Base-by-base conservation (phyloP, 2,113 vertebrate genomes). In the Parotia lawesii region DNA sequence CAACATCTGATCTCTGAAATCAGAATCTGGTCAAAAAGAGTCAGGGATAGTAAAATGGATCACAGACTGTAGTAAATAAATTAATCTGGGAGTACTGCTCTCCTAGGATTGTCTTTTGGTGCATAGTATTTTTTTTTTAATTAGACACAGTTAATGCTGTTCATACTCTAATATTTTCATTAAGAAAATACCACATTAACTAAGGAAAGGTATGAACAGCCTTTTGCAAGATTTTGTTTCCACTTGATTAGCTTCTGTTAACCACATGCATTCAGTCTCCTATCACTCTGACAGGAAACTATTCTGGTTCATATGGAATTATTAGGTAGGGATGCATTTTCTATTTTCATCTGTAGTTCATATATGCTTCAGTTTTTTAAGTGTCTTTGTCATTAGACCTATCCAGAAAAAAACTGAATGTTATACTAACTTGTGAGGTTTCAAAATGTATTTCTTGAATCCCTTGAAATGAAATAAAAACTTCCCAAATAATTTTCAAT, bases 61-160 rank as follows among this genome's bases (percentile, higher is more conserved):
- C 31, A 53, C 42, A 58, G 42, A 7, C 2, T 56, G 8, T 25
- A 61, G 28, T 27, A 69, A 76, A 87, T 16, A 66, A 81, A 58
- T 35, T 54, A 51, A 54, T 61, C 11, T 5, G 12, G 14, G 11
- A 69, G 20, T 29, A 16, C 8, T 65, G 15, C 15, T 80, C 19
- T 80, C n/a, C 23, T 70, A 19, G 12, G 23, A 25, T 66, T 74
- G 22, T 57, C 12, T 48, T 88, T 66, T 72, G 21, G 25, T 54
- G 7, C 4, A 11, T 3, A 17, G 10, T 29, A 12, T 56, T 60
- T 12, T 1, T 1, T 57, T 74, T 70, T 51, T 3, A 7, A 37
- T 61, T 89, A 77, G 28, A 28, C 33, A 9, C 4, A n/a, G 2
- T 48, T 69, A 53, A 37, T 35, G 6, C 7, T 67, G 2, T 9